A percentile compares a stretch with the other conserved stretches of the same genome.
Evolutionary conservation across 2,113 vertebrate species (phyloP).

Genomic region (Coracopsis vasa): DNA sequence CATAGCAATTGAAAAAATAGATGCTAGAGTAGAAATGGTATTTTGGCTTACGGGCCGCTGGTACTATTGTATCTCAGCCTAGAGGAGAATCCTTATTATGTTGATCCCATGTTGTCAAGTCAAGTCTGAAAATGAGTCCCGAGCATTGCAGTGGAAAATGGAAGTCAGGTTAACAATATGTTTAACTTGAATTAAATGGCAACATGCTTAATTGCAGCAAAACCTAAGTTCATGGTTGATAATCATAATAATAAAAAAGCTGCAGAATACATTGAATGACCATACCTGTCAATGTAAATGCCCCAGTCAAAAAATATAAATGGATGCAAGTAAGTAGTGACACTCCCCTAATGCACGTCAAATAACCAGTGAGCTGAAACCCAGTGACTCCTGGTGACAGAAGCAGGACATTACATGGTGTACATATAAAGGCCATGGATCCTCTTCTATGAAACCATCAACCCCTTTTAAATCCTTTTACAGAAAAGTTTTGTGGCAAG

Average conservation of each 20-base stretch:
- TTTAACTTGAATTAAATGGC: not conserved
- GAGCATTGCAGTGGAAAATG: not conserved
- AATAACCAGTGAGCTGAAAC: not conserved
- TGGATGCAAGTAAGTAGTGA: rapidly evolving
- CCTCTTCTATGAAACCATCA: rapidly evolving
- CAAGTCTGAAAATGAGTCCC: not conserved
- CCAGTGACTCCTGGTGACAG: not conserved
- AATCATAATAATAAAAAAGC: not conserved
- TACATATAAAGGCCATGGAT: not conserved
- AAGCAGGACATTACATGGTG: not conserved
- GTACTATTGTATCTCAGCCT: not conserved
- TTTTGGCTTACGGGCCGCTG: not conserved
- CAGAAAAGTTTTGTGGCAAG: not conserved
- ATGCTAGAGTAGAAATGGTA: not conserved
- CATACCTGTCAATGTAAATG: not conserved
- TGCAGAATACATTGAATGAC: not conserved
- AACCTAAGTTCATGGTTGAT: not conserved
- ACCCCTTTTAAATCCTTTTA: not conserved
- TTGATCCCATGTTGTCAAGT: not conserved
- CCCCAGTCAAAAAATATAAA: not conserved
- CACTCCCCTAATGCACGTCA: not conserved
- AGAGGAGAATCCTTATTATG: not conserved
- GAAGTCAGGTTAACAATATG: not conserved
- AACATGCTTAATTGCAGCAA: not conserved
- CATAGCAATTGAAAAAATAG: not conserved